These are phyloP conservation scores for Anoplophora glabripennis DNA, from an alignment of 1,140 invertebrate genomes.

Conservation along the genomic window DNA sequence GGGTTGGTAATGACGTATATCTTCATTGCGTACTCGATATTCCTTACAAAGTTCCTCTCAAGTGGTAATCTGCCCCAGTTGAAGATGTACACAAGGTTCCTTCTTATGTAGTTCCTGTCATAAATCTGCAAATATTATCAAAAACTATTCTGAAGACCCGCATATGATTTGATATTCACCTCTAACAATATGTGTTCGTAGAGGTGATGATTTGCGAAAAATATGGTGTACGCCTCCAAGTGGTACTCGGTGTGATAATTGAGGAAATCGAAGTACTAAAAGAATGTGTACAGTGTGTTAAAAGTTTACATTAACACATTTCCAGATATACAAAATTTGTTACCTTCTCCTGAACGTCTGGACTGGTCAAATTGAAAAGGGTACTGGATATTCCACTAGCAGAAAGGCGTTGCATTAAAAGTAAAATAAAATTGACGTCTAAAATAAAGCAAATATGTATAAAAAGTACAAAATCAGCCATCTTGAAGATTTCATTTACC, in stretches of 20 bases:
- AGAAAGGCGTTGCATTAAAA: slow-evolving; percentile 14
- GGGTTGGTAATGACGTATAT: slow-evolving; percentile 56
- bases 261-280: slow-evolving; percentile 34
- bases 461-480: neutral
- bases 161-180: slow-evolving; percentile 19
- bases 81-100: slow-evolving; percentile 44
- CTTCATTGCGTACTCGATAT: slow-evolving; percentile 43
- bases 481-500: slow-evolving; percentile 11
- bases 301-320: neutral
- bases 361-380: slow-evolving; percentile 29
- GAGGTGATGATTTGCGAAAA: slow-evolving; percentile 27
- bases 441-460: slow-evolving; percentile 8
- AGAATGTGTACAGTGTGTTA: neutral
- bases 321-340: neutral
- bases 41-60: slow-evolving; percentile 35
- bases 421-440: slow-evolving; percentile 16
- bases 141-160: slow-evolving; percentile 3
- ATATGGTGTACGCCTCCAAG: slow-evolving; percentile 21
- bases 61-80: slow-evolving; percentile 37
- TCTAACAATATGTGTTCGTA: slow-evolving; percentile 35
- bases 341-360: slow-evolving; percentile 33
- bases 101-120: slow-evolving; percentile 38
- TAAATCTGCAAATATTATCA: slow-evolving; percentile 30
- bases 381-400: slow-evolving; percentile 12
- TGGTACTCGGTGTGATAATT: slow-evolving; percentile 25